Percentiles rank a stretch among this genome's conserved stretches.
These are phyloP conservation scores for Nematostella vectensis DNA, from an alignment of 92 coral and sea anemone genomes.

Conservation along the genomic window DNA sequence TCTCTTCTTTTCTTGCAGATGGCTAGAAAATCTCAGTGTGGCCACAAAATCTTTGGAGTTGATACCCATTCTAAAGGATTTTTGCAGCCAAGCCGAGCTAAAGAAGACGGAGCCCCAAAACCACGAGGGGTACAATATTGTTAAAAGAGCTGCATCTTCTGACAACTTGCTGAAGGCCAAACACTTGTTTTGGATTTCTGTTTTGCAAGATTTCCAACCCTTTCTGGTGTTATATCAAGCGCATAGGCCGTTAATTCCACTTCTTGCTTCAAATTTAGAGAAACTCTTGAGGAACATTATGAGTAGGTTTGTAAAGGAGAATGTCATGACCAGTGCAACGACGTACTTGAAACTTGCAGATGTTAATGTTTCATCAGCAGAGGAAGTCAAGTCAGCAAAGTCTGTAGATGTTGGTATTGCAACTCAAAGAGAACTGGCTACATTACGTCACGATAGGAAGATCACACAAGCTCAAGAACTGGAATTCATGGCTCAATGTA, in stretches of 20 bases:
- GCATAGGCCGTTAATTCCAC: conserved; percentile 33
- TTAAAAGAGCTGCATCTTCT: no score
- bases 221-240: conserved; percentile 13
- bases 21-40: no score
- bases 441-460: conserved; percentile 30
- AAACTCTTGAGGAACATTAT: conserved; percentile 49
- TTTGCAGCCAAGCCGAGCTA: no score
- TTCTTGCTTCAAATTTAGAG: conserved; percentile 65
- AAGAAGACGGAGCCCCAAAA: no score
- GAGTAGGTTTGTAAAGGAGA: conserved; percentile 50
- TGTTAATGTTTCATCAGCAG: conserved; percentile 48
- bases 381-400: conserved; percentile 28
- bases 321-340: conserved; percentile 31
- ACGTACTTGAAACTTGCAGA: conserved; percentile 35
- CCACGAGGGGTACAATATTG: no score
- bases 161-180: no score
- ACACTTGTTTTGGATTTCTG: no score
- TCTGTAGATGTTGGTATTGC: conserved; percentile 53
- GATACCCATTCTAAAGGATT: no score
- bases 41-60: no score
- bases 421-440: conserved; percentile 44
- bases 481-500: no score
- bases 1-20: no score
- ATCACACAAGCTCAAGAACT: conserved; percentile 45
- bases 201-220: no score